phyloP scores from a whole-genome alignment of 1,140 invertebrate species.

The Penaeus chinensis region DNA sequence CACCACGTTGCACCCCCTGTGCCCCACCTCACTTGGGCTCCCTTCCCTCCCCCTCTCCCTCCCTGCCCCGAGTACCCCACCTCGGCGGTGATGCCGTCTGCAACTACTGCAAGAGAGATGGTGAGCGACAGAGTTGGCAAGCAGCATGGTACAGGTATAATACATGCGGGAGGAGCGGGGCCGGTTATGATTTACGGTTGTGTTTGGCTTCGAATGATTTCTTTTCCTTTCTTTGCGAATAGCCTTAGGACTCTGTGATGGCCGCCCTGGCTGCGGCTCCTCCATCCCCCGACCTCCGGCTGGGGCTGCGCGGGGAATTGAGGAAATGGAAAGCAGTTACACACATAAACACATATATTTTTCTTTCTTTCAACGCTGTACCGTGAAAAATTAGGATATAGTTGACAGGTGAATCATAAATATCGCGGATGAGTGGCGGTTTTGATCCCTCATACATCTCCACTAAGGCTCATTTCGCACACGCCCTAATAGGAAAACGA shows the following conservation, averaged over 20 bases:
- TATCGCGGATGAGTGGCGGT: not conserved
- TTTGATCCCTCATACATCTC: constrained; percentile 27
- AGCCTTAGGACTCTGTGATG: too few species aligned
- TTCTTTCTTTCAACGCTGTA: constrained; percentile 22
- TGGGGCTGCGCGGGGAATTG: too few species aligned
- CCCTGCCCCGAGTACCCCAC: constrained; percentile 12
- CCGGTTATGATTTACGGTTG: too few species aligned
- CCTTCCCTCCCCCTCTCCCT: constrained; percentile 26
- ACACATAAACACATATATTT: constrained; percentile 3
- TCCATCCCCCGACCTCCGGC: too few species aligned
- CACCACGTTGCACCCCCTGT: too few species aligned
- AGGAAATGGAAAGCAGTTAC: too few species aligned
- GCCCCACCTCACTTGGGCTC: too few species aligned
- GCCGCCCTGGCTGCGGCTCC: too few species aligned
- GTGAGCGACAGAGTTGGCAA: constrained; percentile 40
- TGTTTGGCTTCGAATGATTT: too few species aligned
- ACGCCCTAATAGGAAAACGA: constrained; percentile 45
- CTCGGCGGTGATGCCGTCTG: constrained; percentile 51
- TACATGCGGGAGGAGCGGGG: constrained; percentile 34
- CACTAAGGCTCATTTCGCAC: constrained; percentile 43
- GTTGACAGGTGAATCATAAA: constrained; percentile 45
- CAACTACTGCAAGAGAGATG: constrained; percentile 45
- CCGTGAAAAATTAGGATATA: constrained; percentile 31
- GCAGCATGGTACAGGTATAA: constrained; percentile 39
- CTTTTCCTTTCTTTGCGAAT: too few species aligned